Conservation (phyloP, 1,140 invertebrate species). For the Brachionus plicatilis region DNA sequence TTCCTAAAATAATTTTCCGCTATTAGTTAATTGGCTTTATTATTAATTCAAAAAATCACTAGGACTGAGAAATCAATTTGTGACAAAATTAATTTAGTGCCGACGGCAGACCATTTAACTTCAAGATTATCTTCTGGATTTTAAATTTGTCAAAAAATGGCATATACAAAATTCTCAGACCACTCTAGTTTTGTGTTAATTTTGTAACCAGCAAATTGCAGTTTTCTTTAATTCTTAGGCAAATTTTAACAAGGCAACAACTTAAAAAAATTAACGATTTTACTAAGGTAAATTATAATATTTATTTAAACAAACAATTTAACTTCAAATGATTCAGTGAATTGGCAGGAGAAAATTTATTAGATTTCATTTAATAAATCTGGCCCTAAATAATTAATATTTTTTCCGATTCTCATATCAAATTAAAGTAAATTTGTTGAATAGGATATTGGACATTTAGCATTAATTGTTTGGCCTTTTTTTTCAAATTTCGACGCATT, state of each 20-base stretch:
- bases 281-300: background rate
- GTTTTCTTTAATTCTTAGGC: background rate
- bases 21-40: background rate
- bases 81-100: background rate
- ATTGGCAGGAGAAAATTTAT: background rate
- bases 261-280: background rate
- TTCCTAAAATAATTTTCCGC: background rate
- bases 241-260: background rate
- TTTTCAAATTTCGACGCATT: background rate
- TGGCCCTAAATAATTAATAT: background rate
- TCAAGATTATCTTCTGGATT: background rate
- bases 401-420: background rate
- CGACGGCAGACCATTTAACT: background rate
- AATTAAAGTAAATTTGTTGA: background rate
- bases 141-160: background rate
- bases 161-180: background rate
- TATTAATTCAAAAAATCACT: background rate
- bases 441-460: background rate
- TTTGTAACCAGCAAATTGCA: background rate
- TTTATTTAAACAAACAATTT: background rate
- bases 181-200: background rate
- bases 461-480: background rate
- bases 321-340: background rate
- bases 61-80: background rate
- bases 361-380: background rate